phyloP scores from a whole-genome alignment of 2,797 vertebrate genomes.

The Schizopygopsis malacanthus region DNA sequence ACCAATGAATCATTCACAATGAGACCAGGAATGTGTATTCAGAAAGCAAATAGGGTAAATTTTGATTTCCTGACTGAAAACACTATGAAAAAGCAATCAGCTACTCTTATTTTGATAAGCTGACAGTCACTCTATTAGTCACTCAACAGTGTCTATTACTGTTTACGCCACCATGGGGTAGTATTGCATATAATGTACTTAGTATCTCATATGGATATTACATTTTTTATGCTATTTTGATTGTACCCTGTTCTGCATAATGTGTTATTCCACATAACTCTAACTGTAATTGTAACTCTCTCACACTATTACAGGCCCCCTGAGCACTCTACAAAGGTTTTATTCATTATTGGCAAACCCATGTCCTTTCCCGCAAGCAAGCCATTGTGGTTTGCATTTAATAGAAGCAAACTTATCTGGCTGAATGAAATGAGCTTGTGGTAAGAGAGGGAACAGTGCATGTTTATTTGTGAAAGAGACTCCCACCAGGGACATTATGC shows the following conservation, averaged over 20 bases:
- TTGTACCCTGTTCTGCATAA: conserved; percentile 33
- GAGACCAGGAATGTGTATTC: not conserved
- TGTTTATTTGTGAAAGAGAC: conserved; percentile 43
- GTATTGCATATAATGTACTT: not conserved
- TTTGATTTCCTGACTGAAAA: not conserved
- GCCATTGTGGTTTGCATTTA: conserved; percentile 40
- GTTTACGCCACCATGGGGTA: conserved; percentile 15
- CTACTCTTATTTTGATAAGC: not conserved
- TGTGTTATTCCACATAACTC: conserved; percentile 32
- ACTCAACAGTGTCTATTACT: not conserved
- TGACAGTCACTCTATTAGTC: not conserved
- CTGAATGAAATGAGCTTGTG: conserved; percentile 45
- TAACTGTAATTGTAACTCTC: conserved; percentile 44
- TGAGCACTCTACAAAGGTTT: conserved; percentile 35
- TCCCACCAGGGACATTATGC: conserved; percentile 33
- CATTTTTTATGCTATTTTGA: conserved; percentile 34
- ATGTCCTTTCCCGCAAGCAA: conserved; percentile 30
- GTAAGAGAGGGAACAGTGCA: conserved; percentile 24
- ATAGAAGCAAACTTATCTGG: conserved; percentile 40
- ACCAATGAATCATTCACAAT: not conserved
- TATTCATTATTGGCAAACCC: conserved; percentile 40
- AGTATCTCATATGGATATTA: conserved; percentile 22
- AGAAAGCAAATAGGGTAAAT: not conserved
- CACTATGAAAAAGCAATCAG: conserved; percentile 1
- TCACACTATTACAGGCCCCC: conserved; percentile 5